Evolutionary conservation across 2,888 invertebrate genomes (phyloP), one percentile per base, ranked within the genome.

Genomic region (Pammene aurita): DNA sequence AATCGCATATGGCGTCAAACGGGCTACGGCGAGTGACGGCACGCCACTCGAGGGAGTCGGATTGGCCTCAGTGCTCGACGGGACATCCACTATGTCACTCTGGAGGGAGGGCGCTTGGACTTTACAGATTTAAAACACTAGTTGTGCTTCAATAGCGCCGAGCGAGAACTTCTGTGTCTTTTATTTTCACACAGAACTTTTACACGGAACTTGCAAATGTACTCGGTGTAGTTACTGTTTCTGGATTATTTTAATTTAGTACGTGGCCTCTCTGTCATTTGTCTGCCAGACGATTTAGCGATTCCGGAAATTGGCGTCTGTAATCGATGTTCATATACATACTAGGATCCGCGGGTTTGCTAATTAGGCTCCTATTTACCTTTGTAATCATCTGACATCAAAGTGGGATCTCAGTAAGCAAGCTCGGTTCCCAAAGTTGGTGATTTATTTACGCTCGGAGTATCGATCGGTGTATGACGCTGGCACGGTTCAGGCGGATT

Each of bases 1-100:
- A 76, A 80, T 78, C 86, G 84, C 92, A 92, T 90, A 91, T 92
- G 92, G 91, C 92, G 89, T 90, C 89, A 88, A 91, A 89, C 90
- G 84, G 88, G 86, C 90, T 87, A 84, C 88, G 84, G 81, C 81
- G 85, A 90, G 87, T 90, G 91, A 89, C 89, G 90, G 89, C 81
- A 86, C 82, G 88, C 84, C 87, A 89, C 90, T 90, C 88, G 80
- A 77, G 92, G 89, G 88, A 89, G 80, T 78, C 78, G 81, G 85
- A 91, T 91, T 91, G 92, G 90, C 90, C 86, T 86, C 81, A 79
- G 80, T 82, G 80, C 84, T 84, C 82, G 71, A 78, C 78, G 80
- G 85, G 84, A 84, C 83, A 84, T 82, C 80, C 84, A 85, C 85
- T 86, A 82, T 80, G 82, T 84, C 84, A 84, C 78, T 82, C 80